Evolutionary conservation across 2,888 invertebrate genomes (phyloP).

Genomic region (Gari tellinella): DNA sequence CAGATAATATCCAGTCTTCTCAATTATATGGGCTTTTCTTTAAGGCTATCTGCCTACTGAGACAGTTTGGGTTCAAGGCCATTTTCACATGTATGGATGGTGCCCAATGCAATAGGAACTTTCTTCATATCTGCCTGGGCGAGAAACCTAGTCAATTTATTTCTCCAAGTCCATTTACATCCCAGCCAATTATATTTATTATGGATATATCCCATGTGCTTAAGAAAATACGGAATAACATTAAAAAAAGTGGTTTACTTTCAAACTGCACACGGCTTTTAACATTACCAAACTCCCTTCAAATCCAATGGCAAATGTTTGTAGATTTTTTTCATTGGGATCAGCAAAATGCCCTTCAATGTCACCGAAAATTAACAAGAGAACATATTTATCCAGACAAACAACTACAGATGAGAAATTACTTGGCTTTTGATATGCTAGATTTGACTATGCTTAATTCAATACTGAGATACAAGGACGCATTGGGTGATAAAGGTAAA

Average conservation of each 20-base stretch:
- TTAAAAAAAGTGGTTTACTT: too few relatives aligned
- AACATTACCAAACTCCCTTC: conserved; percentile 10
- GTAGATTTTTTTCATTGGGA: conserved; percentile 41
- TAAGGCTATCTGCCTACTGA: conserved; percentile 28
- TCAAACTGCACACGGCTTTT: conserved; percentile 10
- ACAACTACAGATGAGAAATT: conserved; percentile 45
- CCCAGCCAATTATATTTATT: too few relatives aligned
- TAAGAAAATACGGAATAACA: too few relatives aligned
- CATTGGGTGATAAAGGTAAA: conserved; percentile 33
- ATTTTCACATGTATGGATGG: conserved; percentile 56
- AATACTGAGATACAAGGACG: conserved; percentile 34
- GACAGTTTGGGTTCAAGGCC: conserved; percentile 31
- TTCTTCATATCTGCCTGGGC: conserved; percentile 24
- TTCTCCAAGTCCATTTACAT: conserved; percentile 27
- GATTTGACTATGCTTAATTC: conserved; percentile 38
- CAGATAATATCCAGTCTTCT: conserved; percentile 26
- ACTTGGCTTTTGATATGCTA: conserved; percentile 46
- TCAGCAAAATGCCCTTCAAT: conserved; percentile 43
- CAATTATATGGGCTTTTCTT: conserved; percentile 41
- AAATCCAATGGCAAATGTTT: too few relatives aligned
- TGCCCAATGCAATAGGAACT: conserved; percentile 39
- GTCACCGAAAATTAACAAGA: conserved; percentile 44
- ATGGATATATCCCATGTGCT: too few relatives aligned
- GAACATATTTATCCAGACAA: conserved; percentile 44
- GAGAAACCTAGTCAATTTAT: conserved; percentile 9